These are phyloP conservation scores for Pantelozetes paolii DNA, from an alignment of 2,888 invertebrate genomes.

Conservation along the genomic window DNA sequence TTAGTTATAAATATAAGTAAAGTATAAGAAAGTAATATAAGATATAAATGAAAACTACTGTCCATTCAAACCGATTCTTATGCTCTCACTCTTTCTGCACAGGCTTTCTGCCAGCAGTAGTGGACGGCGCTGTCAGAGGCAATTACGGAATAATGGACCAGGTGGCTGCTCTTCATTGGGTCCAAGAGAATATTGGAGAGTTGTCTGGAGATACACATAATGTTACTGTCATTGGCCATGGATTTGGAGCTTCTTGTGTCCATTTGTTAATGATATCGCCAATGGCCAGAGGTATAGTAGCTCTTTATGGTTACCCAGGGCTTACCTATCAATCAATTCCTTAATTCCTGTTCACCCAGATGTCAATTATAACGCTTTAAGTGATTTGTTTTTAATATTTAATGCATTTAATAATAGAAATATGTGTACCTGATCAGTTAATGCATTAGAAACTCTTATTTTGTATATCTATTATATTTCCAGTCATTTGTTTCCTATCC, in stretches of 20 bases:
- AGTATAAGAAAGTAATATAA: neutral
- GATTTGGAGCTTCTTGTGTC: slow-evolving; percentile 93
- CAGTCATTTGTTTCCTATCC: no score
- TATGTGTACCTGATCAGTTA: no score
- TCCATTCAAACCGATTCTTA: no score
- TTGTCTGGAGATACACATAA: slow-evolving; percentile 92
- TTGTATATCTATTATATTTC: no score
- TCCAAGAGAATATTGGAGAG: slow-evolving; percentile 86
- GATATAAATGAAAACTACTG: no score
- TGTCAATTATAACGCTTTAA: neutral
- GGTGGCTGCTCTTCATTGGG: slow-evolving; percentile 94
- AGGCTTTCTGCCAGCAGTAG: slow-evolving; percentile 42
- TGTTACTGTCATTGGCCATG: slow-evolving; percentile 92
- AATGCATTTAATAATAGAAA: no score
- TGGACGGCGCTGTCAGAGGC: slow-evolving; percentile 50
- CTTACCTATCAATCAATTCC: no score
- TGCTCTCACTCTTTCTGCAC: no score
- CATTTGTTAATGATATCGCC: slow-evolving; percentile 96
- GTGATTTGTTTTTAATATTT: no score
- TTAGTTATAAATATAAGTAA: neutral
- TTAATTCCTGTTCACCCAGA: no score
- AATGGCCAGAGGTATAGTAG: slow-evolving; percentile 74
- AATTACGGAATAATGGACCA: slow-evolving; percentile 98
- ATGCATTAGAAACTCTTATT: no score
- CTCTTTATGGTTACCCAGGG: no score